Evolutionary conservation across 2,888 invertebrate species (phyloP).

Genomic region (Eretmocerus hayati): DNA sequence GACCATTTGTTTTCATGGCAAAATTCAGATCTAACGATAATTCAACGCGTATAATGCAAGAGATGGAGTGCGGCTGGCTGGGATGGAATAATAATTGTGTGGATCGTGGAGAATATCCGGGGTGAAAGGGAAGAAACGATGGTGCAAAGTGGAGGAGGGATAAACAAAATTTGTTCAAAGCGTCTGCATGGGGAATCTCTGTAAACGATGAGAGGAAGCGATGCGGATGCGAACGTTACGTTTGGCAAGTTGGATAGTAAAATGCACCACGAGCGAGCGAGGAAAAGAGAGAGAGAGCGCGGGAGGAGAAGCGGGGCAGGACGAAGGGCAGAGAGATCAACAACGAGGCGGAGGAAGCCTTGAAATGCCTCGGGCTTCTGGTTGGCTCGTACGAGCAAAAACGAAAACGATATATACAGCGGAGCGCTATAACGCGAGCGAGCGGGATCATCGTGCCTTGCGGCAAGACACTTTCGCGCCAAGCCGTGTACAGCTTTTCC

Average conservation of each 20-base stretch:
- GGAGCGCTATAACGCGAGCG: neutral
- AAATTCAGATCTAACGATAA: too few relatives aligned
- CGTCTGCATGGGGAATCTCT: neutral
- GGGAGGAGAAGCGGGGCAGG: neutral
- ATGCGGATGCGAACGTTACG: neutral
- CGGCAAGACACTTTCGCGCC: neutral
- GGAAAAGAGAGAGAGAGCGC: neutral
- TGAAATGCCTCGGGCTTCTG: constrained; percentile 16
- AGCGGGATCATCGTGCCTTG: neutral
- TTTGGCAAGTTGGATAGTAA: neutral
- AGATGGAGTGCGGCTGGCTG: too few relatives aligned
- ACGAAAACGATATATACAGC: constrained; percentile 12
- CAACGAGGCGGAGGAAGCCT: constrained; percentile 7
- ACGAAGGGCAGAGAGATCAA: neutral
- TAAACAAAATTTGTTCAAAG: neutral
- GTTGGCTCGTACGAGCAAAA: neutral
- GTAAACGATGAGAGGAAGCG: neutral
- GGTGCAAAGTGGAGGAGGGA: too few relatives aligned
- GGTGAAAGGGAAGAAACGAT: too few relatives aligned
- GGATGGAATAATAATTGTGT: too few relatives aligned
- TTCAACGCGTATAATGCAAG: too few relatives aligned
- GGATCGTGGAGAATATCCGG: too few relatives aligned
- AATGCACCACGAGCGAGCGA: neutral
- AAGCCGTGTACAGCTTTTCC: constrained; percentile 2
- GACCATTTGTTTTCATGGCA: too few relatives aligned